Evolutionary conservation across 1,140 invertebrate species (phyloP).

Genomic region (Agrilus planipennis): DNA sequence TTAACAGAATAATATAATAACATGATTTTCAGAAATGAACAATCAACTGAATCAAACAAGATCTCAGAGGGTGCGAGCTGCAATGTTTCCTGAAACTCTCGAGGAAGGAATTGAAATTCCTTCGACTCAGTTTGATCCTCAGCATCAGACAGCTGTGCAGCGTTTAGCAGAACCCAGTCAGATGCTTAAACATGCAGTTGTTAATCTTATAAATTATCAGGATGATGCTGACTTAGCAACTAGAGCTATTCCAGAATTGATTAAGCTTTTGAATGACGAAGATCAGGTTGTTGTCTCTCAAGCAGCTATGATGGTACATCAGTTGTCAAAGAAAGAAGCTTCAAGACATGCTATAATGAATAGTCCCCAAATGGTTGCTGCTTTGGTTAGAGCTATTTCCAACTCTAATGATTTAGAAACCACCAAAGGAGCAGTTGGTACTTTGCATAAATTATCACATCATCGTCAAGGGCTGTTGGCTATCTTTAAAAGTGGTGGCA

Average conservation of each 20-base stretch:
- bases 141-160: conserved; percentile 91
- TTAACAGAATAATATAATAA: neutral
- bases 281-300: conserved; percentile 97
- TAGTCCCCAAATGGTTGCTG: conserved; percentile 92
- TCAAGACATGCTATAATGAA: conserved; percentile 98
- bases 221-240: conserved; percentile 98
- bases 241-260: conserved; percentile 93
- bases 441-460: conserved; percentile 94
- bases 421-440: conserved; percentile 91
- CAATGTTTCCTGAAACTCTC: conserved; percentile 97
- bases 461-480: conserved; percentile 91
- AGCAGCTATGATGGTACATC: conserved; percentile 98
- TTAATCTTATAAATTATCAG: conserved; percentile 98
- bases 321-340: conserved; percentile 96
- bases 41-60: conserved; percentile 90
- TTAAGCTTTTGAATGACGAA: conserved; percentile 95
- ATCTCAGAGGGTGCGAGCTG: conserved; percentile 89
- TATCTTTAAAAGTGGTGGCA: conserved; percentile 98
- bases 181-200: conserved; percentile 94
- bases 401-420: conserved; percentile 94
- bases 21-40: conserved; percentile 65
- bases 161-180: conserved; percentile 91
- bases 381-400: conserved; percentile 86
- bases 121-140: conserved; percentile 88
- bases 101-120: conserved; percentile 91